A percentile compares a stretch with the other conserved stretches of the same genome.
Evolutionary conservation across 2,113 vertebrate species (phyloP).

Genomic region (Tachysurus fulvidraco): DNA sequence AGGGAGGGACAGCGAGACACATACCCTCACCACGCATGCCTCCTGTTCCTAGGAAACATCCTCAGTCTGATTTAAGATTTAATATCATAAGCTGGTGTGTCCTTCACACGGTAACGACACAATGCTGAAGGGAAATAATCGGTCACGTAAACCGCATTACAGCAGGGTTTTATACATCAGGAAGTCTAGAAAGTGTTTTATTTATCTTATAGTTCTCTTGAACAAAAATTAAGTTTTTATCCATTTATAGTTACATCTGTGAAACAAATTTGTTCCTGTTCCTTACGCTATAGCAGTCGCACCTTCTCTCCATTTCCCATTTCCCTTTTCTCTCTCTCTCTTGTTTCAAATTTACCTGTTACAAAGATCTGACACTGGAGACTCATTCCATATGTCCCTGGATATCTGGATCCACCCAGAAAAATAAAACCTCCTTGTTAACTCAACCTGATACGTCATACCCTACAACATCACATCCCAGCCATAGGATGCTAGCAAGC

Average conservation of each 20-base stretch:
- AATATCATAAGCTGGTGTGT: not conserved
- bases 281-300: not conserved
- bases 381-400: not conserved
- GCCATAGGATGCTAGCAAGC: not conserved
- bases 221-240: not conserved
- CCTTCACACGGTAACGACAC: not conserved
- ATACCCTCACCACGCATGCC: slow-evolving; percentile 37
- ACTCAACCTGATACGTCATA: not conserved
- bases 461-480: not conserved
- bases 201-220: not conserved
- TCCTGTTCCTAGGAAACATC: slow-evolving; percentile 22
- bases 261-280: not conserved
- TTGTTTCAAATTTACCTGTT: no score
- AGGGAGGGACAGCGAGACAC: slow-evolving; percentile 46
- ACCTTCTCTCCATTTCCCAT: not conserved
- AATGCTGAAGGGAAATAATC: not conserved
- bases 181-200: not conserved
- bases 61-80: not conserved
- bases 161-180: not conserved
- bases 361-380: not conserved
- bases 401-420: not conserved
- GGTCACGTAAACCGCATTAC: not conserved
- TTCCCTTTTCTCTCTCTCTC: no score
- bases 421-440: not conserved
- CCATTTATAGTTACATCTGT: not conserved